Evolutionary conservation across 1,140 invertebrate genomes (phyloP).

Genomic region (Eueides isabella): DNA sequence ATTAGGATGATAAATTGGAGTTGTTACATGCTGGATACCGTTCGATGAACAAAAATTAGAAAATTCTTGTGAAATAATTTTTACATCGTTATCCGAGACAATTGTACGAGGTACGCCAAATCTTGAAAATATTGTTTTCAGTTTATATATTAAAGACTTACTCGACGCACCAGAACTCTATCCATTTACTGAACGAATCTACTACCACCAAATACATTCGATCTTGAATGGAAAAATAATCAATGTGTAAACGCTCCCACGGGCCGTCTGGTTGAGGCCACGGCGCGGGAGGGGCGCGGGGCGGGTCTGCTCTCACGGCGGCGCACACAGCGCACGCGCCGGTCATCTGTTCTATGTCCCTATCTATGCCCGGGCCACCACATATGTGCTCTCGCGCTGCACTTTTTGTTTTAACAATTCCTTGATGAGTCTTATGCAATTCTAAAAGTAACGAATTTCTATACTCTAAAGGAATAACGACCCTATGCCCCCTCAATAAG

Average conservation of each 20-base stretch:
- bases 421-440: conserved; percentile 41
- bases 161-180: conserved; percentile 38
- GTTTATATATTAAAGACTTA: conserved; percentile 25
- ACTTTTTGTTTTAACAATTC: conserved; percentile 48
- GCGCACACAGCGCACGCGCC: conserved; percentile 24
- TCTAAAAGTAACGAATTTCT: conserved; percentile 41
- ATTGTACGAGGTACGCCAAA: too few relatives aligned
- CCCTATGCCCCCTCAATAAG: conserved; percentile 43
- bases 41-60: conserved; percentile 16
- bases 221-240: conserved; percentile 38
- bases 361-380: conserved; percentile 31
- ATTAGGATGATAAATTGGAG: too few relatives aligned
- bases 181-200: conserved; percentile 39
- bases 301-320: conserved; percentile 16
- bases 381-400: conserved; percentile 36
- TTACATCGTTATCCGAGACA: conserved; percentile 42
- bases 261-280: too few relatives aligned
- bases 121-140: conserved; percentile 39
- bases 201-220: conserved; percentile 40
- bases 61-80: conserved; percentile 19
- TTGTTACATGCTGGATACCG: too few relatives aligned
- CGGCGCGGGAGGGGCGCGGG: conserved; percentile 21
- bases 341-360: conserved; percentile 20
- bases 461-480: conserved; percentile 43
- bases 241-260: conserved; percentile 41